These are phyloP conservation scores for Linnaemya vulpina DNA, from an alignment of 2,888 invertebrate species.

Conservation along the genomic window DNA sequence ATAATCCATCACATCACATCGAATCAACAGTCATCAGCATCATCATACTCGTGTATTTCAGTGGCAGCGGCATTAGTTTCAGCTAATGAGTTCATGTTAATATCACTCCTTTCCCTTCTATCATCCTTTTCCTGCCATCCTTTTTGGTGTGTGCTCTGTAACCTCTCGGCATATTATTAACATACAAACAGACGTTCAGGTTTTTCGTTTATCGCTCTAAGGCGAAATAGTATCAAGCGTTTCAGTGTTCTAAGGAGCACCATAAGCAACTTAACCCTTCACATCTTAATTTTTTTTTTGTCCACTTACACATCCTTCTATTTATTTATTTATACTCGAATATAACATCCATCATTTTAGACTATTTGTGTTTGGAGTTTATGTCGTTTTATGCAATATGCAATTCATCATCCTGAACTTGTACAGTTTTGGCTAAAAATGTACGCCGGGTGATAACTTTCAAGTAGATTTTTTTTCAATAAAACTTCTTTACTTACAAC, in stretches of 20 bases:
- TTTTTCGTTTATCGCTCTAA: slow-evolving; percentile 34
- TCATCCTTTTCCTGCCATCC: no score
- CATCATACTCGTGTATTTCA: slow-evolving; percentile 48
- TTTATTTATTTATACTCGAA: slow-evolving; percentile 52
- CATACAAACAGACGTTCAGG: slow-evolving; percentile 24
- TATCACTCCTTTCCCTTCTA: slow-evolving; percentile 46
- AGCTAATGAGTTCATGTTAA: slow-evolving; percentile 53
- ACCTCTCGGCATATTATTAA: slow-evolving; percentile 11
- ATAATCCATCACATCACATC: slow-evolving; percentile 55
- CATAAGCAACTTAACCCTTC: not conserved
- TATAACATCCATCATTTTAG: slow-evolving; percentile 65
- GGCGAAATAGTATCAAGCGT: slow-evolving; percentile 29
- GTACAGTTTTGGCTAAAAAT: slow-evolving; percentile 21
- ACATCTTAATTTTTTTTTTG: slow-evolving; percentile 7
- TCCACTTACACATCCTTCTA: slow-evolving; percentile 40
- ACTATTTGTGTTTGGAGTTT: slow-evolving; percentile 60
- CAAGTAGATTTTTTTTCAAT: not conserved
- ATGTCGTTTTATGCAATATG: slow-evolving; percentile 38
- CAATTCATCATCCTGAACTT: slow-evolving; percentile 1
- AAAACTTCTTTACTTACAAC: no score
- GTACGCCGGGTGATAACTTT: not conserved
- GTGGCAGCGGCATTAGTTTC: slow-evolving; percentile 44
- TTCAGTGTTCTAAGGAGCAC: not conserved
- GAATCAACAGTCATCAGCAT: slow-evolving; percentile 59
- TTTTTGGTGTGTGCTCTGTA: slow-evolving; percentile 1